Conservation (phyloP, 2,113 vertebrate genomes). For the Rhagologus leucostigma region DNA sequence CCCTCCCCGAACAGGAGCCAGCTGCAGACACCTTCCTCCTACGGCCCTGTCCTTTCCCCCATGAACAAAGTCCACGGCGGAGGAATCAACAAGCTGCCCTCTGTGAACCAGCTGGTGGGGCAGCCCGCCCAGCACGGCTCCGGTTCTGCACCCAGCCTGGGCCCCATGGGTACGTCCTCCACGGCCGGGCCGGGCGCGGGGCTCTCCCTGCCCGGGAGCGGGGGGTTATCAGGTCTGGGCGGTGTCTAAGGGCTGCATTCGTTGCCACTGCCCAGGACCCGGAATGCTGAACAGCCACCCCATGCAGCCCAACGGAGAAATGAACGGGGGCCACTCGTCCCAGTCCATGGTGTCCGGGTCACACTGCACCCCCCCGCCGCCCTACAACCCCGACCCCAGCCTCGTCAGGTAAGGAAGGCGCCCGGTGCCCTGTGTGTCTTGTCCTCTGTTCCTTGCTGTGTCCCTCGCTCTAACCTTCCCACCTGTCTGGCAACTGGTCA, state of each 20-base stretch:
- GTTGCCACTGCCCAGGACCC: slow-evolving; percentile 67
- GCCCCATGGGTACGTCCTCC: slow-evolving; percentile 82
- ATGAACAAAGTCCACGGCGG: slow-evolving; percentile 83
- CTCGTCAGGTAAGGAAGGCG: slow-evolving; percentile 84
- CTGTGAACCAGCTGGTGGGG: slow-evolving; percentile 89
- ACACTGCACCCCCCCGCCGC: slow-evolving; percentile 92
- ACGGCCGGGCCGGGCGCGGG: fast-evolving
- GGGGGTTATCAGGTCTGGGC: fast-evolving
- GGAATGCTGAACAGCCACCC: slow-evolving; percentile 87
- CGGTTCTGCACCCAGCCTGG: slow-evolving; percentile 68
- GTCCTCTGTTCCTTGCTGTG: neutral
- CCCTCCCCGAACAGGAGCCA: slow-evolving; percentile 73
- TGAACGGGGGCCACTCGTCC: slow-evolving; percentile 85
- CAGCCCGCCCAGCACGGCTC: slow-evolving; percentile 85
- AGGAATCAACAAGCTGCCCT: slow-evolving; percentile 83
- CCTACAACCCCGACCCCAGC: slow-evolving; percentile 95
- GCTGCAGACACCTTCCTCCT: slow-evolving; percentile 79
- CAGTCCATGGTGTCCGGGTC: slow-evolving; percentile 91
- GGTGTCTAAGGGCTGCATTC: neutral
- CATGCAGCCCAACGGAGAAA: slow-evolving; percentile 88
- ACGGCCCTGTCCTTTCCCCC: slow-evolving; percentile 82
- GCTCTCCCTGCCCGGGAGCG: neutral
- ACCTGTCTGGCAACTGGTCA: neutral
- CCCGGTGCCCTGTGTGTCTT: neutral
- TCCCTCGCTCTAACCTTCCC: neutral